Evolutionary conservation across 1,140 invertebrate species (phyloP).

Genomic region (Streblospio benedicti): DNA sequence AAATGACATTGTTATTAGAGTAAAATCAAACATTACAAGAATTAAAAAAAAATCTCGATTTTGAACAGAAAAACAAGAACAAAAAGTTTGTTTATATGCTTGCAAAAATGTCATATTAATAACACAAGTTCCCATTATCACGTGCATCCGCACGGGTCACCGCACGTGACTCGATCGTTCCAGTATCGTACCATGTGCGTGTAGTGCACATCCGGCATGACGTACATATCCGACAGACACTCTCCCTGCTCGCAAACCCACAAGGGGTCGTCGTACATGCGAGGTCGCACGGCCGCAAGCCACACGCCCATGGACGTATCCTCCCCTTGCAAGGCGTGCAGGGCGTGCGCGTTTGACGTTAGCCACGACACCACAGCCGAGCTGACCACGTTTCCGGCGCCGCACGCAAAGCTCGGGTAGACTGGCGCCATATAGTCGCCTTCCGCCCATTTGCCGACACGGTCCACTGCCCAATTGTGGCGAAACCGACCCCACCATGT

Average conservation of each 20-base stretch:
- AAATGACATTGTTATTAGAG: no score
- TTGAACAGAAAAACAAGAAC: no score
- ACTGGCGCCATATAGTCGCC: conserved; percentile 20
- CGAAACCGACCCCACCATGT: conserved; percentile 24
- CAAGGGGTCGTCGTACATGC: conserved; percentile 7
- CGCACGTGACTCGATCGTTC: conserved; percentile 1
- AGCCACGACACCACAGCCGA: conserved; percentile 29
- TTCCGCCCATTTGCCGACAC: conserved; percentile 34
- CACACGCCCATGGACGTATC: conserved; percentile 45
- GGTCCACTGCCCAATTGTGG: conserved; percentile 31
- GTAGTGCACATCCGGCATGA: conserved; percentile 7
- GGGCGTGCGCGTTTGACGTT: conserved; percentile 16
- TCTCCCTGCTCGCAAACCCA: conserved; percentile 16
- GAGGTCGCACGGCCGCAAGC: conserved; percentile 30
- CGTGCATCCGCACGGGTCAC: conserved; percentile 14
- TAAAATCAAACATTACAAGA: no score
- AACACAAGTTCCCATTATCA: no score
- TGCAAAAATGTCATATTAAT: no score
- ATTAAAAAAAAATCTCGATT: no score
- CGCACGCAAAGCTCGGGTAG: conserved; percentile 38
- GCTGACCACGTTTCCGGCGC: conserved; percentile 33
- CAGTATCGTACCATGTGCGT: conserved; percentile 1
- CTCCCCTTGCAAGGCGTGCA: conserved; percentile 37
- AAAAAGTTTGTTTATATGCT: no score
- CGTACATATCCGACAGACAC: conserved; percentile 15